Evolutionary conservation across 1,140 invertebrate species (phyloP), one percentile per base, ranked within the genome.

Genomic region (Megathymus violae): DNA sequence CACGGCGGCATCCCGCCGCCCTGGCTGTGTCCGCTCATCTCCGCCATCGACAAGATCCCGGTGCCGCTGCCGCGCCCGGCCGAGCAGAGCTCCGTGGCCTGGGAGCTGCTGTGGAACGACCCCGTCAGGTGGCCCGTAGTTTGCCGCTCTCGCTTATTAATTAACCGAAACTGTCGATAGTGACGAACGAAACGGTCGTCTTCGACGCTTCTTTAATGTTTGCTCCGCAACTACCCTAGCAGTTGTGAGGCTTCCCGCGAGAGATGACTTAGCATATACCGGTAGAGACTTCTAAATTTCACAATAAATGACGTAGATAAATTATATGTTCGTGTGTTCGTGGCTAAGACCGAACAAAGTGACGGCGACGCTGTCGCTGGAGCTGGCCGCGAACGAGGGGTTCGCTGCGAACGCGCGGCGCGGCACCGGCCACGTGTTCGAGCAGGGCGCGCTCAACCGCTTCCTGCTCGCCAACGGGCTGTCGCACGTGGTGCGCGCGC

Each of bases 61-160:
- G 86, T 91, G 31, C 94, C 94, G 0, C 77, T 96, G 27, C 76
- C 85, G n/a, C 89, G 94, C 22, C 95, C 95, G 0, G 93, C 95
- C 61, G 80, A 87, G 48, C 92, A 95, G 74, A 94, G 94, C 82
- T 86, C 92, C 7, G 76, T 96, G 16, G 94, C 95, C 1, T 96
- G 95, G 95, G 95, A 96, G 71, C 83, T 96, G 1, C 92, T 96
- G 87, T 96, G 95, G 95, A 96, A 95, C 85, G 95, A 96, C 89
- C 95, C 95, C 9, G 79, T 95, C 41, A 93, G 91, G 94, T 94
- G 83, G 77, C 70, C 48, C 47, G 15, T 22, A 25, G 3, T 9
- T 16, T 9, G 5, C n/a, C n/a, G n/a, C n/a, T n/a, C n/a, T n/a
- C n/a, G n/a, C n/a, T n/a, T n/a, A n/a, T n/a, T n/a, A n/a, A n/a